Evolutionary conservation across 2,888 invertebrate species (phyloP), one percentile per base, ranked within the genome.

Genomic region (Hemithea aestivaria): DNA sequence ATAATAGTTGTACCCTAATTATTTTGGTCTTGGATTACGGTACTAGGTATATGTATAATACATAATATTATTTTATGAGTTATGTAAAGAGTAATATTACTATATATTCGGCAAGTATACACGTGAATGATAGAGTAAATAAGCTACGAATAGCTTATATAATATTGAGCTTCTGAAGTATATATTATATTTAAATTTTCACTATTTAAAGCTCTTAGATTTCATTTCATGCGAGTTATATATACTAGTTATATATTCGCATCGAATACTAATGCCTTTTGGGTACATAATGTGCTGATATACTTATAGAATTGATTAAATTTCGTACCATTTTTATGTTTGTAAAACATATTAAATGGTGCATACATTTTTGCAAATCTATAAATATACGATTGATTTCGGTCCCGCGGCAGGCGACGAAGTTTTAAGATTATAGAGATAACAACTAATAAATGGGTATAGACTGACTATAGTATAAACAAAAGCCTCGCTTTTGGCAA

Each of bases 201-300:
- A 75, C 87, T 88, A 88, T 85, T 88, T 88, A 88, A 88, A 88
- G 88, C 88, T 88, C 87, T 87, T 87, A 87, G 79, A 79, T 83
- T 81, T 84, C 79, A 75, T 81, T 71, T 73, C 51, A 73, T 72
- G 74, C 82, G 77, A 83, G 70, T 67, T 63, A 66, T n/a, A n/a
- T n/a, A n/a, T n/a, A n/a, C n/a, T n/a, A 83, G 70, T 67, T 63
- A 66, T 75, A 73, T 56, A 53, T 42, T 66, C 81, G 80, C 82
- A 73, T 70, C 60, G 67, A 77, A 76, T 75, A 77, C 71, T 78
- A 76, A 69, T 61, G 69, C 72, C 73, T 41, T 45, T 34, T 37
- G 46, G 39, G 51, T 57, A 51, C 51, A 36, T 40, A 33, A 35
- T 36, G 16, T 35, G 38, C 21, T 37, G 37, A 20, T 29, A 31